These are phyloP conservation scores for Hyperopisus bebe DNA, from an alignment of 2,113 vertebrate genomes.

Conservation along the genomic window DNA sequence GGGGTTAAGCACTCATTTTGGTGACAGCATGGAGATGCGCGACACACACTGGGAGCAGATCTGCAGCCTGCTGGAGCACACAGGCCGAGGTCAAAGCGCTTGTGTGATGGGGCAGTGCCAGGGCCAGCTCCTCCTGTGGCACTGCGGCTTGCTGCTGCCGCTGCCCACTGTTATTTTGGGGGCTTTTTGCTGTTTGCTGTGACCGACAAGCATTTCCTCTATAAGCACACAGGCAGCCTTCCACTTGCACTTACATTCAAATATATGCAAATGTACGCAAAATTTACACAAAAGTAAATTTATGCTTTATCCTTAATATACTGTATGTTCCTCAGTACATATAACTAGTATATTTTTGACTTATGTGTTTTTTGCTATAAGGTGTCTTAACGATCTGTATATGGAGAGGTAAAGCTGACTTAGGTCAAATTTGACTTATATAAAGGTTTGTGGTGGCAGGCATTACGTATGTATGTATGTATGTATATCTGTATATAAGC, in stretches of 20 bases:
- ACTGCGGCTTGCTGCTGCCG: not conserved
- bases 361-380: not conserved
- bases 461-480: not conserved
- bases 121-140: slow-evolving; percentile 13
- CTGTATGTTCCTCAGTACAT: not conserved
- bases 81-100: slow-evolving; percentile 12
- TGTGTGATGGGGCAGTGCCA: not conserved
- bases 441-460: not conserved
- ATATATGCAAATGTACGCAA: not conserved
- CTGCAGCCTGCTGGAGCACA: slow-evolving; percentile 24
- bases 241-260: not conserved
- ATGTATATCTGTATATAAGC: not conserved
- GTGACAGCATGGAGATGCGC: slow-evolving; percentile 33
- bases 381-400: not conserved
- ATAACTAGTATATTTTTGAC: not conserved
- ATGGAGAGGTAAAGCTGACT: not conserved
- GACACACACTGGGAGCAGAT: slow-evolving; percentile 36
- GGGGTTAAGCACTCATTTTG: slow-evolving; percentile 43
- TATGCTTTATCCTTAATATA: not conserved
- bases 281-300: not conserved
- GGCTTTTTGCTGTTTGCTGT: not conserved
- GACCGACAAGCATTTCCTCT: not conserved
- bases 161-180: not conserved
- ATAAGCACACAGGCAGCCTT: not conserved
- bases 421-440: not conserved